Evolutionary conservation across 1,140 invertebrate species (phyloP), one percentile per base, ranked within the genome.

Genomic region (Charaxes varanes): DNA sequence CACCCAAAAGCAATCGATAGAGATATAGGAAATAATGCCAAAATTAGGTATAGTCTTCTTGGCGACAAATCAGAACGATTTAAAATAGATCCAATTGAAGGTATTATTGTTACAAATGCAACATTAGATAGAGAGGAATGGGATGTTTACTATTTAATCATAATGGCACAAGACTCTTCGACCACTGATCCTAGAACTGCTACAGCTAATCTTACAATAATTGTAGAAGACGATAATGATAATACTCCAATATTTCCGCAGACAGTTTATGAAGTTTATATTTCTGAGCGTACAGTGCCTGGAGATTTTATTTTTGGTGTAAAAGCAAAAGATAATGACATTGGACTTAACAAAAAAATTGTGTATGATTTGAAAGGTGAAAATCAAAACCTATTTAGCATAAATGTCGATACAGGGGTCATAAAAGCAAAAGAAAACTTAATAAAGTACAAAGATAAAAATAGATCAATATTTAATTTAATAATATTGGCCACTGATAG

Each of bases 291-390:
- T 4, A 94, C 91, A 1, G 84, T 88, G 47, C 79, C 88, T 23
- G 92, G 91, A 73, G 87, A 90, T 60, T 97, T 97, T 82, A 93
- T 97, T 8, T 95, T 95, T 79, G 95, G 94, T 6, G 92, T 93
- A 0, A 91, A 90, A 73, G 95, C 95, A 0, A 79, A 84, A 4
- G 95, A 97, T 72, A 85, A 86, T 30, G 95, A 97, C 69, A 87
- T 90, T 22, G 94, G 91, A 1, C 64, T 87, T 1, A 97, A 97
- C 68, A 92, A 93, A 16, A 87, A 89, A 53, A 90, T 97, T 14
- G 77, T 87, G 6, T 97, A 97, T 69, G 88, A 86, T 22, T 78
- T 97, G 0, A 88, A 88, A 21, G 94, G 94, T 0, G 88, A 90
- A 55, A 93, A 96, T 67, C 86, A 90, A 2, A 81, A 90, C 16